Base-by-base conservation (phyloP, 2,888 invertebrate species). In the Mythimna lalbum region DNA sequence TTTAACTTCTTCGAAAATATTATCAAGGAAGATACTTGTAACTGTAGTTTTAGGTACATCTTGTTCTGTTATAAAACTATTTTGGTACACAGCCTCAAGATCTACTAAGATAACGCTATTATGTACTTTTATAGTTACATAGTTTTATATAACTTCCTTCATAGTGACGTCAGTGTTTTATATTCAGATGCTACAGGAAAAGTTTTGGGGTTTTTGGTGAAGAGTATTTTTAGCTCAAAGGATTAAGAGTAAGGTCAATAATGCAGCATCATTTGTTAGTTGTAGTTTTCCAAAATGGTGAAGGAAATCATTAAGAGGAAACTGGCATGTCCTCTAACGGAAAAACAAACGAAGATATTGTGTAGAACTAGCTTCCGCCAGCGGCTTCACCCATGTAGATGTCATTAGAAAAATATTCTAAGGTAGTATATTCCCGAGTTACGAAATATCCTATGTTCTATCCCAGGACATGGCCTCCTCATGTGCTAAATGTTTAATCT, bases 111-210 rank as follows among this genome's bases (percentile, higher is more conserved):
- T 69, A 69, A 69, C 70, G 27, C 1, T 43, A 39, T 49, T 27
- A 77, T 47, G 61, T 77, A 50, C 60, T 56, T 19, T 21, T 19
- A 23, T 36, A 63, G 21, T 78, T 63, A 55, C 39, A 55, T 70
- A 21, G 12, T 47, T 78, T 62, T 53, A 63, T 63, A 78, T 73
- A 75, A 78, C 73, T 63, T 73, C 75, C 63, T 75, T 17, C 1
- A 53, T 5, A n/a, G 21, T 43, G n/a, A n/a, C 19, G 36, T 27
- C 53, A 49, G 1, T 7, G 7, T 60, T 39, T 33, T 39, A 63
- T 6, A 21, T 33, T 31, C 36, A 36, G 2, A 19, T 19, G 21
- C 21, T 33, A 43, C 49, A 55, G 23, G 19, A 19, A 55, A 65
- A 33, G 3, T 33, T 43, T 36, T 52, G 1, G n/a, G 6, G 14